Evolutionary conservation across 2,888 invertebrate species (phyloP), one percentile per base, ranked within the genome.

Genomic region (Caradrina clavipalpis): DNA sequence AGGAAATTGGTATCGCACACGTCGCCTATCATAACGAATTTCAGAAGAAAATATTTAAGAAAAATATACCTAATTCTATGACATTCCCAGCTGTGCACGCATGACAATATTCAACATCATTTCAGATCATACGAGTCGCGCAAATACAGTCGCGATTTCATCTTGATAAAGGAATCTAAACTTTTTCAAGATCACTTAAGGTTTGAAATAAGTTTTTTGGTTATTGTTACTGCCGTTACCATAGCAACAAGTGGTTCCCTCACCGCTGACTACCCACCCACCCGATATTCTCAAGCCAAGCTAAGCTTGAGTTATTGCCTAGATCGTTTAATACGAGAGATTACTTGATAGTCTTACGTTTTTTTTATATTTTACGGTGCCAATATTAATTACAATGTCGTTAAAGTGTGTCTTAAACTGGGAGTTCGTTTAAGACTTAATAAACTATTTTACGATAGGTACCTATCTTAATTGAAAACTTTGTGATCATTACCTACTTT

Each of bases 221-320:
- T 80, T 59, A 71, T 79, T 84, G 71, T 86, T 82, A 65, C 73
- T 74, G 74, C 82, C 76, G 90, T 93, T 79, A 88, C 90, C 89
- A 91, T 93, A 92, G 92, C 94, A 93, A 94, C 94, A 94, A 89
- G 94, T 94, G 89, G 88, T 82, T 83, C 66, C 76, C 85, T 83
- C 86, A 80, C 82, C 76, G 81, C 80, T 80, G 82, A 74, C 79
- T 83, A 82, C 59, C 76, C 83, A 83, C 83, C 82, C 85, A 86
- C 73, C 78, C 82, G 77, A 63, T 72, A 73, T 78, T 74, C 71
- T 86, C 84, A 89, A 87, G 87, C 78, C 82, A 83, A 78, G 79
- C 82, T 84, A 83, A 89, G 87, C 87, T 84, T 91, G 90, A 93
- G 88, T 92, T 93, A 93, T 93, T 88, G 90, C 89, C 87, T 89